Evolutionary conservation across 2,113 vertebrate species (phyloP).

Genomic region (Rhabdornis inornatus): DNA sequence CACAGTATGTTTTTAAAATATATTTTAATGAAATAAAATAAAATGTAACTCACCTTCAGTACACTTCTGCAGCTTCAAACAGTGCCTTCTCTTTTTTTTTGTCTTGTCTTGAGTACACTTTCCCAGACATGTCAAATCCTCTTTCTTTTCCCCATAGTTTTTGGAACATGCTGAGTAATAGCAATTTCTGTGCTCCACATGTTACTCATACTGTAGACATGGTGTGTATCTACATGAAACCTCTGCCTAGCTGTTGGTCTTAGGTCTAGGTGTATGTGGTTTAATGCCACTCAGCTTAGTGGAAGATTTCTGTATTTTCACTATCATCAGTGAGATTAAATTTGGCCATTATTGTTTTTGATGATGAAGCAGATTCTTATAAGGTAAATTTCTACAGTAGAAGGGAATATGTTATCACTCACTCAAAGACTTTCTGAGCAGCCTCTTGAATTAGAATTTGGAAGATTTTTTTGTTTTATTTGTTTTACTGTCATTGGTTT

Average conservation of each 20-base stretch:
- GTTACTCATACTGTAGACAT: background rate
- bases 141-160: background rate
- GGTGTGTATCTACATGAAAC: background rate
- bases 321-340: background rate
- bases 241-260: background rate
- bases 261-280: background rate
- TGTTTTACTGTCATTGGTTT: background rate
- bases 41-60: conserved; percentile 65
- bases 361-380: background rate
- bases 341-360: background rate
- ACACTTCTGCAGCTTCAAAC: background rate
- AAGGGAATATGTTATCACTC: background rate
- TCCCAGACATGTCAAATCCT: background rate
- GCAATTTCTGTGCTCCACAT: background rate
- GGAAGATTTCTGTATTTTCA: background rate
- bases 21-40: conserved; percentile 84
- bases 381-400: background rate
- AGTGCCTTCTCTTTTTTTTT: background rate
- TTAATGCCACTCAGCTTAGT: background rate
- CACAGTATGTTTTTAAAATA: conserved; percentile 74
- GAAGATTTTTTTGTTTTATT: background rate
- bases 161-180: background rate
- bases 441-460: background rate
- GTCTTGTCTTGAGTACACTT: background rate
- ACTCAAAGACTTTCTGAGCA: background rate